Base-by-base conservation (phyloP, 2,113 vertebrate species). In the Ailuropoda melanoleuca region DNA sequence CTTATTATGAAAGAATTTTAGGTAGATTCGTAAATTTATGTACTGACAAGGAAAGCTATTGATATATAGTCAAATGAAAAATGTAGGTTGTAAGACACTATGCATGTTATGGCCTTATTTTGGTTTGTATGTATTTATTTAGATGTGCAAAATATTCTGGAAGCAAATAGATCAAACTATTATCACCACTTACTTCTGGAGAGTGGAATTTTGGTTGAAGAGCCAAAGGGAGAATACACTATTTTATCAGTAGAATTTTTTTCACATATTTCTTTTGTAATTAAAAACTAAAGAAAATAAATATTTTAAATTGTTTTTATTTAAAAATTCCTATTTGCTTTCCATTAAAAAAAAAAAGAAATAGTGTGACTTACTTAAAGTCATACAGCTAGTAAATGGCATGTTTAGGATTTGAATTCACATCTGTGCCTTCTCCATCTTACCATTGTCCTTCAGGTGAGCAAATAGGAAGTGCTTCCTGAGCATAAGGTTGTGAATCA, bases 381-480 rank as follows among this genome's bases (percentile, higher is more conserved):
- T 88, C n/a, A 75, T 26, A 88, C 9, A 82, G 21, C 31, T 88
- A 81, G 31, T 81, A 82, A 89, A 55, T 7, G 31, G 37, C 70
- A 46, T 48, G 21, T 5, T 48, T 24, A 55, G 8, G 19, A 78
- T 62, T 68, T 78, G 93, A 91, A 72, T 66, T 93, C 64, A 60
- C 15, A 68, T 18, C 55, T 58, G 21, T 81, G 14, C 19, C n/a
- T 74, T 77, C 10, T 77, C 58, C 19, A 43, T 10, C 70, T 56
- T 53, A 46, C 1, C 0, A 13, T 64, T 13, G 9, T 68, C 39
- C 18, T 94, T n/a, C 39, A 91, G 87, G 62, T 77, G 18, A 95
- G 90, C 92, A 97, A 50, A 66, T n/a, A 80, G 37, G 6, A 91
- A 48, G 53, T 66, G 48, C 43, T 97, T 97, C 72, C 88, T 74